Evolutionary conservation across 2,797 vertebrate genomes (phyloP).

Genomic region (Podargus strigoides): DNA sequence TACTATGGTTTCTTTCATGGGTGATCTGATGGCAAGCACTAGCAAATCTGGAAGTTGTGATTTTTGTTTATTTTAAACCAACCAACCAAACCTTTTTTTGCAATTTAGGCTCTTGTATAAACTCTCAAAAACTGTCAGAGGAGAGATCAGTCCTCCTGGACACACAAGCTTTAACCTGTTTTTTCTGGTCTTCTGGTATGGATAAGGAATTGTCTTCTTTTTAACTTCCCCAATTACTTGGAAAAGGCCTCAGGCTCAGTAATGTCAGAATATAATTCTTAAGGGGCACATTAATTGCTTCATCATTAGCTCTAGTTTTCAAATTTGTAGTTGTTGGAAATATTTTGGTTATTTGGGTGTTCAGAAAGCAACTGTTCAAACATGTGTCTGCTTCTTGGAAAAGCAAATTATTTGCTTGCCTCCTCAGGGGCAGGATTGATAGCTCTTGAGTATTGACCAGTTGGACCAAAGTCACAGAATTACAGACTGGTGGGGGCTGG

Average conservation of each 20-base stretch:
- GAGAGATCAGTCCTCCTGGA: background rate
- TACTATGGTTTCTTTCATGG: background rate
- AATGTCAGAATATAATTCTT: background rate
- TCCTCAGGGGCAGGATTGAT: background rate
- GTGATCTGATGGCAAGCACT: background rate
- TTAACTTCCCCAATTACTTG: background rate
- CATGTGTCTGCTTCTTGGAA: fast-evolving
- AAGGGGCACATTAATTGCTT: background rate
- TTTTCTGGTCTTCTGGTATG: background rate
- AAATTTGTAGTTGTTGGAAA: background rate
- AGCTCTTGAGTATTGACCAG: background rate
- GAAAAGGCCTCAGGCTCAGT: background rate
- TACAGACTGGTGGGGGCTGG: too few species aligned
- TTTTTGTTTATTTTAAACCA: background rate
- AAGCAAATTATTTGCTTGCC: background rate
- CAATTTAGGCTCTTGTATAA: background rate
- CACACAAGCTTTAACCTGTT: background rate
- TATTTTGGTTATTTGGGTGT: background rate
- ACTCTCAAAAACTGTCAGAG: background rate
- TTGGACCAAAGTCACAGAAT: too few species aligned
- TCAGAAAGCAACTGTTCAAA: background rate
- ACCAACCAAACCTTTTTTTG: background rate
- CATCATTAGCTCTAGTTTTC: background rate
- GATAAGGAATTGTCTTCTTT: background rate
- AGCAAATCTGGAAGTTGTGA: background rate